Evolutionary conservation across 2,888 invertebrate genomes (phyloP), one percentile per base, ranked within the genome.

Genomic region (Drosophila fulvimacula): DNA sequence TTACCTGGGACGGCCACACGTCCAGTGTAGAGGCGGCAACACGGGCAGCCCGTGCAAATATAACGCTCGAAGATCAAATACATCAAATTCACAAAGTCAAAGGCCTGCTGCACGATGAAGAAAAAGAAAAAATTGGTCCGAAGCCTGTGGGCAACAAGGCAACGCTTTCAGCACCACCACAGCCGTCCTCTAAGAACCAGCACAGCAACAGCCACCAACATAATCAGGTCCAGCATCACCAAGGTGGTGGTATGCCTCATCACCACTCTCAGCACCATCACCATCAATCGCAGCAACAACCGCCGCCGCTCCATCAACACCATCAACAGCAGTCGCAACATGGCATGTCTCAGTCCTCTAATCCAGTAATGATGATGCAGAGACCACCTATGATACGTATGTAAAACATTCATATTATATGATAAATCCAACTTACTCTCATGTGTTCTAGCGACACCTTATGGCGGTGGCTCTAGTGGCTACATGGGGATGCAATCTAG

Each of bases 1-100:
- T 98, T 17, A 98, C 98, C 56, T 99, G 99, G 99, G 99, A 99
- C 93, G 99, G 99, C 0, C 98, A 99, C 93, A 98, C 98, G 0
- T 97, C 97, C 19, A 98, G 98, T 86, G 98, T 99, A 82, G 99
- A 99, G 93, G 98, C 98, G 1, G 98, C 98, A 5, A 97, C 98
- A 0, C 93, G 98, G 56, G 98, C 98, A 9, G 98, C 98, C 0
- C 93, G 98, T 41, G 98, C 98, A 0, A 98, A 98, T 91, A 98
- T 99, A 89, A 98, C 98, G 1, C 94, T 99, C 34, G 98, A 98
- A 91, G 98, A 99, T 88, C 98, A 98, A 93, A 99, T 99, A 82
- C 98, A 98, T 92, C 98, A 98, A 93, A 99, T 99, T 86, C 98
- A 99, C 92, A 98, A 98, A 93, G 92, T 97, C 1, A 98, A 98